Evolutionary conservation across 64 coral and sea anemone genomes (phyloP).

Genomic region (Dendronephthya gigantea): DNA sequence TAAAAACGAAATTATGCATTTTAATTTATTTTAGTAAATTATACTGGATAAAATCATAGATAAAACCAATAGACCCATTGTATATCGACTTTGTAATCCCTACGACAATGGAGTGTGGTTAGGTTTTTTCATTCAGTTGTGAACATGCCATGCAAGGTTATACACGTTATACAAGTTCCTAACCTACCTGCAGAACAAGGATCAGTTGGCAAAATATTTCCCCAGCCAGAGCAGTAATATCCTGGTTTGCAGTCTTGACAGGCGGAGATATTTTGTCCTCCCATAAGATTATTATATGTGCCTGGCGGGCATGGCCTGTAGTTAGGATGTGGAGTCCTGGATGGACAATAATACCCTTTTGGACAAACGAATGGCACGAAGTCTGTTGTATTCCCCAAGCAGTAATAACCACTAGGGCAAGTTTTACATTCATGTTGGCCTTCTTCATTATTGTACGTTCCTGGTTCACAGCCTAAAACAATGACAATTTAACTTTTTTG

Average conservation of each 20-base stretch:
- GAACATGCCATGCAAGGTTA: too few species aligned
- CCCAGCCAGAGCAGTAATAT: constrained; percentile 54
- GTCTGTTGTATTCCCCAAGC: constrained; percentile 76
- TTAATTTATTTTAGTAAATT: too few species aligned
- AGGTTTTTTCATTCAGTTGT: too few species aligned
- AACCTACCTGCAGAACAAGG: constrained; percentile 37
- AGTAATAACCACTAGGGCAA: constrained; percentile 80
- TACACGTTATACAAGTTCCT: too few species aligned
- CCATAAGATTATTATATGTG: constrained; percentile 63
- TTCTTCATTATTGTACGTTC: constrained; percentile 72
- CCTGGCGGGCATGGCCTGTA: constrained; percentile 59
- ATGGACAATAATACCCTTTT: constrained; percentile 61
- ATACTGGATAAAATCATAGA: too few species aligned
- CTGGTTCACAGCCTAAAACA: constrained; percentile 62
- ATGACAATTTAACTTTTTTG: too few species aligned
- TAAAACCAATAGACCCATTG: too few species aligned
- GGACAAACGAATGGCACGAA: constrained; percentile 56
- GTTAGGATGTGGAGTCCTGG: constrained; percentile 46
- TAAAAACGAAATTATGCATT: background rate
- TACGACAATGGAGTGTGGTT: too few species aligned
- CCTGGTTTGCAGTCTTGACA: constrained; percentile 64
- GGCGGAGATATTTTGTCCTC: constrained; percentile 57
- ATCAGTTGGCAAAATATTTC: constrained; percentile 69
- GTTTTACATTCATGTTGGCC: constrained; percentile 45
- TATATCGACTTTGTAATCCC: too few species aligned